Evolutionary conservation across 2,113 vertebrate species (phyloP).

Genomic region (Bothrops jararaca): DNA sequence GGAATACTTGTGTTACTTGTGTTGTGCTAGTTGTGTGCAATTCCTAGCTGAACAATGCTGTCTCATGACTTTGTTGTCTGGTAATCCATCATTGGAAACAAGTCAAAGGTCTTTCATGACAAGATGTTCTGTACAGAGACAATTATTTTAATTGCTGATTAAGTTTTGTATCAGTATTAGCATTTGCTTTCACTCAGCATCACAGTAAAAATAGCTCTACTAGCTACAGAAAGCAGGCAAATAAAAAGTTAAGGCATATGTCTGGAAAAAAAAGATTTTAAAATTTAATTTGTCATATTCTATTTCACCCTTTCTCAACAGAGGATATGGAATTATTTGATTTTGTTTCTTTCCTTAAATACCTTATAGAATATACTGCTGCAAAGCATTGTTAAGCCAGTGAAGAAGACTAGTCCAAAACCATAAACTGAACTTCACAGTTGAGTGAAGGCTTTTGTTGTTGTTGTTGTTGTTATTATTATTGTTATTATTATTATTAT

Average conservation of each 20-base stretch:
- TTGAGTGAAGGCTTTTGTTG: too few species aligned
- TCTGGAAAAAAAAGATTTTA: neutral
- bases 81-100: neutral
- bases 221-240: neutral
- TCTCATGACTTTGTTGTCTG: neutral
- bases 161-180: neutral
- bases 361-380: neutral
- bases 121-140: neutral
- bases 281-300: neutral
- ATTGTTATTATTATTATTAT: neutral
- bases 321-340: neutral
- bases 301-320: neutral
- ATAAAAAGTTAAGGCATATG: neutral
- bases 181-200: neutral
- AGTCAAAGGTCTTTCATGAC: neutral
- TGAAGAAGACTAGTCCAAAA: neutral
- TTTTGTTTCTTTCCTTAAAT: neutral
- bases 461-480: too few species aligned
- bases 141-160: neutral
- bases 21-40: neutral
- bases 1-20: neutral
- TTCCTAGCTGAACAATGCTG: neutral
- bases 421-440: neutral
- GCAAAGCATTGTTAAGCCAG: neutral
- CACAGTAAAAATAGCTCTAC: neutral